Base-by-base conservation (phyloP, 2,888 invertebrate species). In the Synergus japonicus region DNA sequence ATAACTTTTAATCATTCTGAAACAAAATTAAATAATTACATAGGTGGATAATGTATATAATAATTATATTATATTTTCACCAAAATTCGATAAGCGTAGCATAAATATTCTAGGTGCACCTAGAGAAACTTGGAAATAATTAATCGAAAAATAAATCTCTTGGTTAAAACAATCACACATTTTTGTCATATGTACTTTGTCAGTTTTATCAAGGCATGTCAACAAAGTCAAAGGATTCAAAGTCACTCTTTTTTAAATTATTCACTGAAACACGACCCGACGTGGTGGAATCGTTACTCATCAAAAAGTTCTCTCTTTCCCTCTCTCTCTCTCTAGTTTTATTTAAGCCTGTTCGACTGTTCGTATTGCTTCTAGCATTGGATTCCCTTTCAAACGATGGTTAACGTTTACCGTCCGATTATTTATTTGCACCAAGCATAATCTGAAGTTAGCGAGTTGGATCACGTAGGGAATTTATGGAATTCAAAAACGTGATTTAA, bases 361-460 rank as follows among this genome's bases (percentile, higher is more conserved):
- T 49, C 29, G 15, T 29, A 22, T 49, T 69, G 58, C n/a, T 1
- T 1, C 7, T 10, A 22, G 3, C 9, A n/a, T 2, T 18, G n/a
- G 58, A 18, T 18, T 58, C 49, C 13, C 49, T 13, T 15, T 49
- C 29, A 13, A 22, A 29, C 43, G 67, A 67, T 67, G 46, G 46
- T 67, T 67, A 67, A 69, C 69, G 49, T 49, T 69, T 49, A 54
- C 29, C 49, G 29, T 46, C 46, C 46, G 49, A 69, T 69, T 69
- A 69, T 67, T 67, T 67, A 67, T 69, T 69, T 69, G 29, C 49
- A n/a, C 46, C 46, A 29, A 49, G 69, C 49, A 49, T 69, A 49
- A 69, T 69, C 49, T 29, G 37, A 15, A 69, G 49, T 69, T 49
- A 69, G 58, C 69, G 29, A 49, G 37, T 49, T 66, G 49, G 15